phyloP scores from a whole-genome alignment of 2,888 invertebrate genomes.

The Drosophila melanosoma region DNA sequence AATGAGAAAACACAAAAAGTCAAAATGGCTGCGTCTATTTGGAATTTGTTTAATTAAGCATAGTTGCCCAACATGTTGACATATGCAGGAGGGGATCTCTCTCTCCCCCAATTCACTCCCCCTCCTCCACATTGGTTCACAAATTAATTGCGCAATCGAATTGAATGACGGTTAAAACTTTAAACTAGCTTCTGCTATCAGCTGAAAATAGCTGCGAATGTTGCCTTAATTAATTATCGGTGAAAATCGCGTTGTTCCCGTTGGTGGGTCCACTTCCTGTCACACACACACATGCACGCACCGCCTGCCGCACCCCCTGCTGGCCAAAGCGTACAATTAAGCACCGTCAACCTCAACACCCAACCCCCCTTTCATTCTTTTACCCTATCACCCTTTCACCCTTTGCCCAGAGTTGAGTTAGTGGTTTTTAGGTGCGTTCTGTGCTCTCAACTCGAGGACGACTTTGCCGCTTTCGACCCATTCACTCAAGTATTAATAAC shows the following conservation, averaged over 20 bases:
- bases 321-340: slow-evolving; percentile 69
- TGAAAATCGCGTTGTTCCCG: slow-evolving; percentile 7
- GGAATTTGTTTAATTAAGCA: slow-evolving; percentile 81
- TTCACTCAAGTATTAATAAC: slow-evolving; percentile 77
- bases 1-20: slow-evolving; percentile 18
- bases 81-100: slow-evolving; percentile 22
- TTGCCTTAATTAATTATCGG: slow-evolving; percentile 51
- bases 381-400: neutral
- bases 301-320: slow-evolving; percentile 4
- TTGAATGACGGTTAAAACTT: slow-evolving; percentile 45
- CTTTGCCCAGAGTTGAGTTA: slow-evolving; percentile 41
- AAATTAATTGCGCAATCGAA: slow-evolving; percentile 68
- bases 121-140: neutral
- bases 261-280: slow-evolving; percentile 21
- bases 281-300: slow-evolving; percentile 41
- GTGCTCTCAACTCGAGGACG: slow-evolving; percentile 5
- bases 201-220: slow-evolving; percentile 12
- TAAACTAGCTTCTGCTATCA: slow-evolving; percentile 51
- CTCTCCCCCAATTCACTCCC: neutral
- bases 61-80: slow-evolving; percentile 44
- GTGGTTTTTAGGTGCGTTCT: slow-evolving; percentile 74
- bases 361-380: neutral
- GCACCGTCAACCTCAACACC: slow-evolving; percentile 47
- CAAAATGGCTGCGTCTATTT: slow-evolving; percentile 12
- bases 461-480: slow-evolving; percentile 52